Base-by-base conservation (phyloP, 2,888 invertebrate species). In the Biston betularia region DNA sequence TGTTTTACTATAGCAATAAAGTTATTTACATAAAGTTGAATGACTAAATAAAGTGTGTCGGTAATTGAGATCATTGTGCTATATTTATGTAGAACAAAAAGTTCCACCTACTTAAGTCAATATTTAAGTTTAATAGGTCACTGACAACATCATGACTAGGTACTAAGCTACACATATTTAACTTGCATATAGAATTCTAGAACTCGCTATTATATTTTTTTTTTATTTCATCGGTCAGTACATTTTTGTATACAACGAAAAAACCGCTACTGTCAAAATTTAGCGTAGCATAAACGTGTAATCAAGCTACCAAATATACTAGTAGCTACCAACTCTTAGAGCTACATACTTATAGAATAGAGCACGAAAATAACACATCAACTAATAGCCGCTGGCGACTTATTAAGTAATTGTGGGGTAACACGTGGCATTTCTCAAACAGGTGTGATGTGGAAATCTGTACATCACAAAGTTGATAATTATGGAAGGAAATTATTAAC, bases 351-450 rank as follows among this genome's bases (percentile, higher is more conserved):
- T 50, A 35, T n/a, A 50, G 5, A 49, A 50, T 50, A 35, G 15
- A 15, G 3, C 8, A 10, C 0, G 15, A 40, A 14, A 10, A 38
- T 15, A 40, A 14, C 48, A 15, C 12, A 10, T 42, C 12, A 6
- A 24, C 24, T 24, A 9, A 9, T 49, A 38, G 35, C 49, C 34
- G 12, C 38, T 11, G 40, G 15, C 40, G 24, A 24, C 24, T 24
- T 42, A 40, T 6, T 6, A 12, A 46, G 48, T 53, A 62, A 40
- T 48, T 33, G 42, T 60, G 52, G 34, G 42, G 50, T 50, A 58
- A 59, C 50, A n/a, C 34, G 50, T 45, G n/a, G 42, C 15, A 62
- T 62, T 55, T 48, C 42, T 52, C 4, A 54, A 61, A 48, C 62
- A 54, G 62, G 48, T 62, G 54, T 33, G 33, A 10, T 0, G 10